Base-by-base conservation (phyloP, 2,888 invertebrate genomes). In the Dioctria rufipes region DNA sequence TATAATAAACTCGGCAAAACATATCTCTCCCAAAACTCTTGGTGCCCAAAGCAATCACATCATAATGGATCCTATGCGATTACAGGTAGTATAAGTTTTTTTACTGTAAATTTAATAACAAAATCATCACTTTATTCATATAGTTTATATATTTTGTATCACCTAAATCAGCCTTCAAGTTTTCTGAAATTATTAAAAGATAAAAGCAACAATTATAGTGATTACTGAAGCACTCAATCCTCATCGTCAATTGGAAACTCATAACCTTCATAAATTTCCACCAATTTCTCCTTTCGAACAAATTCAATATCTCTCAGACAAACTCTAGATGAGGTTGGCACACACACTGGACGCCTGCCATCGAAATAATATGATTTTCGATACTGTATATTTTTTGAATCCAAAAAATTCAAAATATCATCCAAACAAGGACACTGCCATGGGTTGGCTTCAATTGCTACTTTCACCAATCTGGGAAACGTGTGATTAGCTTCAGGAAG, bases 361-460 rank as follows among this genome's bases (percentile, higher is more conserved):
- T 82, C 85, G 81, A 85, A 87, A 8, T 84, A 85, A 46, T 86
- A 86, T 3, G 85, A 80, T 0, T 86, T 86, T 58, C 73, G n/a
- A 78, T 86, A 88, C 0, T 82, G 82, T 4, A 88, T 83, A 0
- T 82, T 66, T 6, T 82, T 84, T 13, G 65, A 43, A 2, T 84
- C 82, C 9, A 88, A 78, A 85, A 85, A 88, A 0, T 81, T 78
- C 9, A 86, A 83, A 9, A 88, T 73, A 43, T 85, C 85, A 37
- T 85, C 82, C 4, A 87, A 85, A 73, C 88, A 88, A 0, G 85
- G 84, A 82, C 88, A 88, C 75, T 88, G 88, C 88, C 88, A 88
- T 0, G 88, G 88, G 84, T 88, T 88, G 2, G 87, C 88, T 77
- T 88, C 88, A 2, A 88, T 84, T 2, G 87, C 82, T 2, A 86